Evolutionary conservation across 2,888 invertebrate genomes (phyloP).

Genomic region (Iphiclides podalirius): DNA sequence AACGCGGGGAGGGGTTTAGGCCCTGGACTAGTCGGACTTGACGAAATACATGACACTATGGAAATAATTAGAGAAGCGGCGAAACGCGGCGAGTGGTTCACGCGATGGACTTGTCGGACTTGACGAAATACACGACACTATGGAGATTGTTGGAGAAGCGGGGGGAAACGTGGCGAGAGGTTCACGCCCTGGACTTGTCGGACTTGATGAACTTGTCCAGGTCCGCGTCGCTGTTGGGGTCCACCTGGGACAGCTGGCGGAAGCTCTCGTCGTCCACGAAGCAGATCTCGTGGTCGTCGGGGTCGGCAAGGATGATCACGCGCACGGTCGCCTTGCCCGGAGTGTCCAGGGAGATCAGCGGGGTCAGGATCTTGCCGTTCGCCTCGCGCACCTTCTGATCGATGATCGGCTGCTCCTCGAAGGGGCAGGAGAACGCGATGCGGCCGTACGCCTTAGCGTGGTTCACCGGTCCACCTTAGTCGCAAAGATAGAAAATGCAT

Average conservation of each 20-base stretch:
- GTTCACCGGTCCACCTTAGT: conserved; percentile 84
- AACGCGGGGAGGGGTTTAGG: too few relatives aligned
- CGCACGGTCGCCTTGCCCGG: conserved; percentile 98
- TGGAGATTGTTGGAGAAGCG: too few relatives aligned
- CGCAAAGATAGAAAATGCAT: too few relatives aligned
- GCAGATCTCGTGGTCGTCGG: conserved; percentile 98
- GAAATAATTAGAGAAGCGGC: too few relatives aligned
- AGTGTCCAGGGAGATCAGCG: conserved; percentile 94
- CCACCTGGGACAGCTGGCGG: conserved; percentile 90
- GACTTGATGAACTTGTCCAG: conserved; percentile 87
- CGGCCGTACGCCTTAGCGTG: conserved; percentile 96
- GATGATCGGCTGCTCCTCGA: conserved; percentile 86
- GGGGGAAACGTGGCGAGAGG: too few relatives aligned
- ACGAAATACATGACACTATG: too few relatives aligned
- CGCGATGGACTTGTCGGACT: too few relatives aligned
- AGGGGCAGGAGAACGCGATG: conserved; percentile 95
- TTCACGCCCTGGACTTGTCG: conserved; percentile 79
- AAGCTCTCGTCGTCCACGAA: conserved; percentile 99
- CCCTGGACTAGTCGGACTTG: too few relatives aligned
- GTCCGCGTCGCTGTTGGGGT: conserved; percentile 89
- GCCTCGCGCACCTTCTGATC: conserved; percentile 86
- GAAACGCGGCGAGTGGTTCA: too few relatives aligned
- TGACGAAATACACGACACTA: too few relatives aligned
- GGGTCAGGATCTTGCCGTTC: conserved; percentile 89
- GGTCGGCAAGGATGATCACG: conserved; percentile 97